Percentiles rank a stretch among this genome's conserved stretches.
phyloP scores from a whole-genome alignment of 2,113 vertebrate genomes.

The Esox niger region DNA sequence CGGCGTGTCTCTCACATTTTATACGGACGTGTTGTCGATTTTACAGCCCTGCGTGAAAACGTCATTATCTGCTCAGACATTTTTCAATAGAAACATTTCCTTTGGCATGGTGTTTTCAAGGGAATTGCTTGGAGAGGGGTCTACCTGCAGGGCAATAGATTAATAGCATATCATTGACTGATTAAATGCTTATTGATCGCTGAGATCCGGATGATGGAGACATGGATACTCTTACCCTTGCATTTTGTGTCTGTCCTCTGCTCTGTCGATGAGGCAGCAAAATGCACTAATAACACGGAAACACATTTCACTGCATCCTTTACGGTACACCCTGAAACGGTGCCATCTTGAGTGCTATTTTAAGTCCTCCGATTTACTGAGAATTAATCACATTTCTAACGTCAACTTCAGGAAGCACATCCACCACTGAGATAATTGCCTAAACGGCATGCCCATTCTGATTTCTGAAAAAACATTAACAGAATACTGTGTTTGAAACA shows the following conservation, averaged over 20 bases:
- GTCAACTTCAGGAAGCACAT: neutral
- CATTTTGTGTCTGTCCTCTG: constrained; percentile 51
- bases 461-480: constrained; percentile 21
- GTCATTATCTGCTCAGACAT: constrained; percentile 66
- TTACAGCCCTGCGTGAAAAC: constrained; percentile 58
- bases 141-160: constrained; percentile 72
- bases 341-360: neutral
- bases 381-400: constrained; percentile 12
- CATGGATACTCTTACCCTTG: constrained; percentile 59
- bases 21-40: constrained; percentile 49
- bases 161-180: constrained; percentile 72
- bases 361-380: neutral
- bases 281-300: constrained; percentile 18
- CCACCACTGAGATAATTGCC: neutral
- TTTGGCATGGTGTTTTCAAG: constrained; percentile 62
- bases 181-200: constrained; percentile 78
- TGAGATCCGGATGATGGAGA: constrained; percentile 60
- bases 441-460: constrained; percentile 14
- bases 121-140: constrained; percentile 53
- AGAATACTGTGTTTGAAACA: constrained; percentile 34
- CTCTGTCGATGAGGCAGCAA: constrained; percentile 19
- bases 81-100: constrained; percentile 74
- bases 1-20: constrained; percentile 46
- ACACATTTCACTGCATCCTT: constrained; percentile 14
- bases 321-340: neutral